Evolutionary conservation across 2,888 invertebrate genomes (phyloP), one percentile per base, ranked within the genome.

Genomic region (Nebria brevicollis): DNA sequence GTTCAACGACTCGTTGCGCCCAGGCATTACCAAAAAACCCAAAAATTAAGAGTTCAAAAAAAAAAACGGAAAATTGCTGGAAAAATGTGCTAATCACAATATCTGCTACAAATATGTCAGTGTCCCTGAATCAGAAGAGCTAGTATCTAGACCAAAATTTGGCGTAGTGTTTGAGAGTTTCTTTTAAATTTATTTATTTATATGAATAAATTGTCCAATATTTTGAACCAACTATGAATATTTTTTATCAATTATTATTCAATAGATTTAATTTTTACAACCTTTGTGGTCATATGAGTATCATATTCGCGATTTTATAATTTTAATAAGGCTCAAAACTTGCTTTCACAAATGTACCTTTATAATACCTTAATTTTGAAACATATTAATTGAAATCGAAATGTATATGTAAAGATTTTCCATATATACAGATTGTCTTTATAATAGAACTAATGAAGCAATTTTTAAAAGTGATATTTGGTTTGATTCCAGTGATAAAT

Each of bases 101-200:
- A 54, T 54, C 54, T 54, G 54, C 54, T 54, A 54, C 54, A 54
- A 54, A 54, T 54, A 54, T 54, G 54, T 54, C 54, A 54, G 54
- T 7, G 54, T 54, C 54, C 54, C 54, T 54, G 54, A 54, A 54
- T 54, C 54, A 54, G 54, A 54, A 54, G 54, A 54, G 7, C 54
- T 54, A 54, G 54, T 34, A 54, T 54, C 54, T 54, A 54, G 54
- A 54, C 54, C 54, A 54, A 54, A 54, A 54, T 54, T 54, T 54
- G 54, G 54, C 54, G 54, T 54, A 54, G 54, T 54, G 54, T 54
- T 54, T 54, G 54, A 54, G 54, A 54, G 54, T 54, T 54, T 54
- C 54, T 54, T 54, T 54, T 54, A 54, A 54, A 54, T 54, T 54
- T 54, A 54, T 54, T 54, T 54, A 54, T 54, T 54, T 54, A 20